These are phyloP conservation scores for Neogobius melanostomus DNA, from an alignment of 2,113 vertebrate genomes.

Conservation along the genomic window DNA sequence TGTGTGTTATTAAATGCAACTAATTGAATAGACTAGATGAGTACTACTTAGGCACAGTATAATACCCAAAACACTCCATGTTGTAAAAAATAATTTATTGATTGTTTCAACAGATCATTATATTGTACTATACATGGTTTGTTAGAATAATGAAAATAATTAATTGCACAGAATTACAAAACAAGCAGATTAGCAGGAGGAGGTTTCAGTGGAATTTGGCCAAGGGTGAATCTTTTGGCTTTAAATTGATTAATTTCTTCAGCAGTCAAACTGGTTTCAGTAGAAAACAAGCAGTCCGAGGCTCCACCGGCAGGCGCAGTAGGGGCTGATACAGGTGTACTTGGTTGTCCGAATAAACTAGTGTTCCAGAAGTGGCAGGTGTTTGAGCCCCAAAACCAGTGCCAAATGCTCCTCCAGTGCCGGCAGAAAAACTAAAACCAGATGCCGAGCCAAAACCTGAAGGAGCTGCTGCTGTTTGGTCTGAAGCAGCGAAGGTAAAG, in stretches of 20 bases:
- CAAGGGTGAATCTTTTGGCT: constrained; percentile 80
- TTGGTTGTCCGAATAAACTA: constrained; percentile 36
- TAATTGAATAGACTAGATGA: no score
- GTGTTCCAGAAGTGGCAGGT: constrained; percentile 20
- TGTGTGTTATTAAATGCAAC: no score
- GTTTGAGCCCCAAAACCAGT: constrained; percentile 27
- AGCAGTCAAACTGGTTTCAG: constrained; percentile 76
- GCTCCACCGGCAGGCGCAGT: constrained; percentile 4
- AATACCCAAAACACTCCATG: no score
- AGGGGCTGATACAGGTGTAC: constrained; percentile 24
- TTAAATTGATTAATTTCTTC: constrained; percentile 87
- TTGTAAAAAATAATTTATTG: no score
- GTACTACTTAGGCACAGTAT: no score
- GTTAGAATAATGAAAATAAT: background rate
- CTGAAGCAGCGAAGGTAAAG: constrained; percentile 66
- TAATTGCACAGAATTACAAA: constrained; percentile 34
- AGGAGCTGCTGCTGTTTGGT: constrained; percentile 5
- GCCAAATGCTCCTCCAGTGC: constrained; percentile 28
- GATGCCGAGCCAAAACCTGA: constrained; percentile 56
- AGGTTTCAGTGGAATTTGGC: constrained; percentile 83
- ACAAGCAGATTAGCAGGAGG: constrained; percentile 81
- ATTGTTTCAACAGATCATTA: no score
- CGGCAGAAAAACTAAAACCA: constrained; percentile 58
- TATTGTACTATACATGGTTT: no score
- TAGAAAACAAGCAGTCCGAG: constrained; percentile 77